phyloP scores from a whole-genome alignment of 2,797 vertebrate genomes.

The Pipistrellus kuhlii region DNA sequence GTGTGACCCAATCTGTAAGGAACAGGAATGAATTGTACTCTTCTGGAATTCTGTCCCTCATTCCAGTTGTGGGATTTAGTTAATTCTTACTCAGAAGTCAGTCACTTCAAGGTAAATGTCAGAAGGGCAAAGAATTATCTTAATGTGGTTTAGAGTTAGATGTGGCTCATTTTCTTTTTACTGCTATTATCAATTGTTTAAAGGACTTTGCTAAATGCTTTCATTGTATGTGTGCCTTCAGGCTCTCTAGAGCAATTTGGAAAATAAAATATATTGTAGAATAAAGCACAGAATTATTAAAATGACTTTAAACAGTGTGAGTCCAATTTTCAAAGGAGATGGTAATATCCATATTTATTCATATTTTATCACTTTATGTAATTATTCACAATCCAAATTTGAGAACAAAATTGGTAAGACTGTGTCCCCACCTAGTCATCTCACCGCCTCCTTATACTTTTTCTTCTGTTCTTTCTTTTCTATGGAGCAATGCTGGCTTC shows the following conservation, averaged over 20 bases:
- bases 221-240: slow-evolving; percentile 56
- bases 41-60: slow-evolving; percentile 50
- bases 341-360: slow-evolving; percentile 50
- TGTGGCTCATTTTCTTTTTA: slow-evolving; percentile 33
- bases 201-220: slow-evolving; percentile 68
- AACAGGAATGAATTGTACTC: slow-evolving; percentile 45
- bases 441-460: neutral
- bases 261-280: slow-evolving; percentile 62
- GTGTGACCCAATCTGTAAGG: slow-evolving; percentile 48
- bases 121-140: slow-evolving; percentile 61
- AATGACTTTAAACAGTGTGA: slow-evolving; percentile 59
- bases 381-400: slow-evolving; percentile 45
- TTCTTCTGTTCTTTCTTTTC: neutral
- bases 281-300: slow-evolving; percentile 72
- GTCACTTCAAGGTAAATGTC: slow-evolving; percentile 50
- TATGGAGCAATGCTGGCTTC: neutral
- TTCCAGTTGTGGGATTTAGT: slow-evolving; percentile 66
- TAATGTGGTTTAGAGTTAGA: slow-evolving; percentile 1
- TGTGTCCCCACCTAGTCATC: neutral
- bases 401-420: slow-evolving; percentile 14
- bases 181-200: slow-evolving; percentile 66
- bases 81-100: slow-evolving; percentile 64
- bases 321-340: slow-evolving; percentile 60
- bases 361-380: slow-evolving; percentile 22
- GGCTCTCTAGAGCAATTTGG: slow-evolving; percentile 70